Conservation (phyloP, 2,113 vertebrate genomes). For the Ptyas mucosa region DNA sequence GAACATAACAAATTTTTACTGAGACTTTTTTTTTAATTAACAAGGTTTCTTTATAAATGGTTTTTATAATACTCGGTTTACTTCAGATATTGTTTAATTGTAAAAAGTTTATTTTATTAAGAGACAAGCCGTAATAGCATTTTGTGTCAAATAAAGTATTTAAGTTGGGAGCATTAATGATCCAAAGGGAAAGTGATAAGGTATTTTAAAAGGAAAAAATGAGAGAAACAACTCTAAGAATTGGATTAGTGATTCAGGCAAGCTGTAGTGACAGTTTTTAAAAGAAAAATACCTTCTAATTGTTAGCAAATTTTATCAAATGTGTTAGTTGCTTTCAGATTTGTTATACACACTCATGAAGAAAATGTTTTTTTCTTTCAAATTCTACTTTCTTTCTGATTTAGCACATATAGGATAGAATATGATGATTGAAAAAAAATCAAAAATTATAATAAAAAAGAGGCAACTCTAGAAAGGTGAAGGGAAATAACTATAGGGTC, state of each 20-base stretch:
- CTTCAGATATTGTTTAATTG: neutral
- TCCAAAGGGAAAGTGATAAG: neutral
- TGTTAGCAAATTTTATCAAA: constrained; percentile 19
- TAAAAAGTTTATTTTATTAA: neutral
- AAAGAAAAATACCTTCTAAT: constrained; percentile 24
- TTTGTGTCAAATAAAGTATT: constrained; percentile 19
- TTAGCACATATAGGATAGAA: neutral
- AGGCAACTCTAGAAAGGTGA: neutral
- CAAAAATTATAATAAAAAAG: constrained; percentile 13
- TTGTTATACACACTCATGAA: constrained; percentile 9
- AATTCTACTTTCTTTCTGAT: constrained; percentile 8
- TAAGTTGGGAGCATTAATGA: neutral
- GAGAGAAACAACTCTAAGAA: neutral
- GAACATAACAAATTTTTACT: neutral
- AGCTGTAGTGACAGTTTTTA: constrained; percentile 24
- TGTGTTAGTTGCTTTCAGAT: constrained; percentile 17
- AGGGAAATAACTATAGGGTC: neutral
- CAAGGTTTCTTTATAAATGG: rapidly evolving
- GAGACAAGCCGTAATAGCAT: neutral
- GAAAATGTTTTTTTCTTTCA: neutral
- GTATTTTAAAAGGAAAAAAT: constrained; percentile 36
- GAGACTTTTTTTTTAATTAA: neutral
- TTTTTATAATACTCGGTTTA: neutral
- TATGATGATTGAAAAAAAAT: neutral
- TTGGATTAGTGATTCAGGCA: constrained; percentile 8